A percentile compares a stretch with the other conserved stretches of the same genome.
phyloP scores from a whole-genome alignment of 1,140 invertebrate genomes.

The Sycophila sp. region DNA sequence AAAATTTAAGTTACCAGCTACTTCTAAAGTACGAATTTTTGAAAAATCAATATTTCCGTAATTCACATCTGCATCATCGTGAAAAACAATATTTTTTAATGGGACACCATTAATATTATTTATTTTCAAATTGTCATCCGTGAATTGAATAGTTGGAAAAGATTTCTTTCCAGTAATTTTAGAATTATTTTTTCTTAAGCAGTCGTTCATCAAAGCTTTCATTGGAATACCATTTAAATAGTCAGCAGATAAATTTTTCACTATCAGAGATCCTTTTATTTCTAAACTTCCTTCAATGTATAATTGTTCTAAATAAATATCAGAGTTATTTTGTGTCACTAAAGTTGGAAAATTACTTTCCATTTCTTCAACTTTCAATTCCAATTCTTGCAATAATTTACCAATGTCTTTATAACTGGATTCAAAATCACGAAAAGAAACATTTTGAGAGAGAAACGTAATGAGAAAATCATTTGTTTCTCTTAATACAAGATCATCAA shows the following conservation, averaged over 20 bases:
- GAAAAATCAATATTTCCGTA: constrained; percentile 42
- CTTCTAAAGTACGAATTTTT: constrained; percentile 42
- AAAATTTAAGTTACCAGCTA: constrained; percentile 46
- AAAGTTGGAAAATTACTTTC: constrained; percentile 2
- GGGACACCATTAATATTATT: constrained; percentile 50
- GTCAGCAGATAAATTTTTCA: constrained; percentile 42
- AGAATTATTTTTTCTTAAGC: neutral
- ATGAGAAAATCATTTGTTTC: constrained; percentile 35
- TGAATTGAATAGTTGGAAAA: constrained; percentile 46
- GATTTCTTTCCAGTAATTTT: constrained; percentile 43
- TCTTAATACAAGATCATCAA: constrained; percentile 17
- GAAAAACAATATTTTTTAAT: constrained; percentile 43
- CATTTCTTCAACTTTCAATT: constrained; percentile 31
- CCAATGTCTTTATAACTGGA: constrained; percentile 18
- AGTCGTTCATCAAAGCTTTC: constrained; percentile 33
- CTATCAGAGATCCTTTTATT: constrained; percentile 43
- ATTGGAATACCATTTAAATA: constrained; percentile 42
- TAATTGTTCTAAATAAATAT: neutral
- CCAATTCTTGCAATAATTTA: constrained; percentile 23
- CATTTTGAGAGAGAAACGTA: constrained; percentile 21
- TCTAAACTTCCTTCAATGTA: constrained; percentile 44
- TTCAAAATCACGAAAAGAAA: constrained; percentile 35
- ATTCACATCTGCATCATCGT: neutral
- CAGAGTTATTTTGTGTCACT: neutral
- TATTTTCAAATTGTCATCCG: constrained; percentile 41